Base-by-base conservation (phyloP, 2,113 vertebrate species). In the Gallinago jamesoni region DNA sequence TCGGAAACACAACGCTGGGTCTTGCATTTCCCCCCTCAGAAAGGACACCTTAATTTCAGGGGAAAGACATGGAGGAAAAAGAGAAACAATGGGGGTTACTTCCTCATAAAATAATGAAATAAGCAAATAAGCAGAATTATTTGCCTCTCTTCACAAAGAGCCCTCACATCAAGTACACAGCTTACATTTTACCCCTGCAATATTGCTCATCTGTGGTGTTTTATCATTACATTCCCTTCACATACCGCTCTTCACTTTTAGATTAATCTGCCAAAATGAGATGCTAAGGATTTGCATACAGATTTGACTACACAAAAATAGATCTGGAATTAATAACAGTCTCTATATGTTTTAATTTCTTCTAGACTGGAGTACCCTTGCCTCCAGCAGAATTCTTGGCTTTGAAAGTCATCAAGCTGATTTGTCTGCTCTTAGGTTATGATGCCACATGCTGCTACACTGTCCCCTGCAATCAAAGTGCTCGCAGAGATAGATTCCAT, bases 331-430 rank as follows among this genome's bases (percentile, higher is more conserved):
- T 98, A 98, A 98, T 98, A 98, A 98, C 97, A 98, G 98, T 98
- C 97, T 98, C 98, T 98, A 98, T 98, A 98, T 98, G 98, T 98
- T 98, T 98, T 98, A 98, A 98, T 98, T 98, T 98, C 97, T 97
- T 97, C 98, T 95, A 98, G 98, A 98, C 98, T 98, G 97, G 98
- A 98, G 98, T 98, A 98, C 98, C 98, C 98, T 98, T 98, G 98
- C 98, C 98, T 98, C 98, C 97, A 98, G 98, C 98, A 91, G 97
- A 98, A 97, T 98, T 98, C 96, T 96, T 98, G 98, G 98, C 98
- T 98, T 98, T 98, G 98, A 98, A 98, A 98, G 98, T 98, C 98
- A 98, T 98, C 98, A 98, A 98, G 98, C 98, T 98, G 98, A 98
- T 98, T 98, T 98, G 98, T 97, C 98, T 98, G 98, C 98, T 98